phyloP scores from a whole-genome alignment of 2,797 vertebrate genomes.

The Prunella strophiata region DNA sequence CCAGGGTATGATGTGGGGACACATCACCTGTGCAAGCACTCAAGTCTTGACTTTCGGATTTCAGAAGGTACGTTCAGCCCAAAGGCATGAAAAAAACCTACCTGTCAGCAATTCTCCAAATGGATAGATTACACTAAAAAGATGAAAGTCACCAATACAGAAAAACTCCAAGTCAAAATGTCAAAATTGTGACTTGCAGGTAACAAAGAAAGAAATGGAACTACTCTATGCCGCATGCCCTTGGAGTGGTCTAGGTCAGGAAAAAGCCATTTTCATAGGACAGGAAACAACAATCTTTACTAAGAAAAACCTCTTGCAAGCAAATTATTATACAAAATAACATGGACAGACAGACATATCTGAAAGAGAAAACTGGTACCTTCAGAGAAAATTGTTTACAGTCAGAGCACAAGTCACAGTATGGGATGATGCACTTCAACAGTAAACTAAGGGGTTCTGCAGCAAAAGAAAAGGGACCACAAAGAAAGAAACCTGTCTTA shows the following conservation, averaged over 20 bases:
- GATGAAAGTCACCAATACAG: background rate
- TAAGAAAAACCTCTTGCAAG: background rate
- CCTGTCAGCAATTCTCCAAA: background rate
- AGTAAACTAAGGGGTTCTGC: background rate
- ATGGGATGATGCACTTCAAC: background rate
- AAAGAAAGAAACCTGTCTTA: background rate
- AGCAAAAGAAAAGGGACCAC: background rate
- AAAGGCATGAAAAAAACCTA: background rate
- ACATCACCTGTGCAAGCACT: background rate
- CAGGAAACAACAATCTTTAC: background rate
- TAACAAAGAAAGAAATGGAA: background rate
- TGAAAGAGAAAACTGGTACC: background rate
- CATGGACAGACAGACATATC: background rate
- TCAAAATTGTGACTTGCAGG: background rate
- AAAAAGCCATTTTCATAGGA: background rate
- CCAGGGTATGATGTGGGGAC: background rate
- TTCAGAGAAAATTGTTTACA: background rate
- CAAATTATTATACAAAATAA: background rate
- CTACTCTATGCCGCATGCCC: background rate
- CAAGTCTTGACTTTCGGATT: background rate
- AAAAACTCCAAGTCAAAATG: background rate
- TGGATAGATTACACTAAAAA: background rate
- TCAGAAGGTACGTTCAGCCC: background rate
- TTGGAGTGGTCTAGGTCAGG: background rate
- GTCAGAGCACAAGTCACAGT: background rate